Evolutionary conservation across 2,113 vertebrate species (phyloP).

Genomic region (Chauna torquata): DNA sequence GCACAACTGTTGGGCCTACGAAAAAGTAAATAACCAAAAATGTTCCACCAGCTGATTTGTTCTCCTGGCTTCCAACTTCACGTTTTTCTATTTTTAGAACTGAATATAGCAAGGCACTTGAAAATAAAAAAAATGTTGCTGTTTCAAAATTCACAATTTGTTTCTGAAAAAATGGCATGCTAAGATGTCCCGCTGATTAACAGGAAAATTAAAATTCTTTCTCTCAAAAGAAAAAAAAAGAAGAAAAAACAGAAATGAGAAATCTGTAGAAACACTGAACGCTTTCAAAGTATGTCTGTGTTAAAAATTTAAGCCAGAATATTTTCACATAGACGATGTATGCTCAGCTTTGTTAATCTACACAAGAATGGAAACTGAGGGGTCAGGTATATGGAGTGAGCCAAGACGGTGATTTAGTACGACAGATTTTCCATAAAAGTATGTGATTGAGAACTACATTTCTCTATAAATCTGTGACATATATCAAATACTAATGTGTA

Average conservation of each 20-base stretch:
- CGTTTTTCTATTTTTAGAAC: background rate
- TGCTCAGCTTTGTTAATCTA: background rate
- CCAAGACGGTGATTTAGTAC: conserved; percentile 46
- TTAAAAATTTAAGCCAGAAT: background rate
- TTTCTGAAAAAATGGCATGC: background rate
- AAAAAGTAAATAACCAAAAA: background rate
- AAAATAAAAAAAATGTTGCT: background rate
- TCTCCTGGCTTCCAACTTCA: background rate
- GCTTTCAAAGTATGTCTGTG: background rate
- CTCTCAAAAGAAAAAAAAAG: background rate
- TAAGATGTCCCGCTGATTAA: background rate
- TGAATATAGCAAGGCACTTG: background rate
- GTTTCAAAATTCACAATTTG: background rate
- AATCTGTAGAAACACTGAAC: background rate
- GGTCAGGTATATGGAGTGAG: conserved; percentile 27
- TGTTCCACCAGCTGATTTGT: background rate
- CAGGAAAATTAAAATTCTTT: background rate
- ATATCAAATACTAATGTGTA: conserved; percentile 58
- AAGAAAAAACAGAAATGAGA: background rate
- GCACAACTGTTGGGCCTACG: background rate
- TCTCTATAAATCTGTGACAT: conserved; percentile 58
- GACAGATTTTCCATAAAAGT: conserved; percentile 57
- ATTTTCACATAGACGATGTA: background rate
- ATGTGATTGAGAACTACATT: conserved; percentile 53
- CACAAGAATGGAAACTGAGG: background rate